phyloP scores from a whole-genome alignment of 2,797 vertebrate genomes.

The Smutsia temminckii region DNA sequence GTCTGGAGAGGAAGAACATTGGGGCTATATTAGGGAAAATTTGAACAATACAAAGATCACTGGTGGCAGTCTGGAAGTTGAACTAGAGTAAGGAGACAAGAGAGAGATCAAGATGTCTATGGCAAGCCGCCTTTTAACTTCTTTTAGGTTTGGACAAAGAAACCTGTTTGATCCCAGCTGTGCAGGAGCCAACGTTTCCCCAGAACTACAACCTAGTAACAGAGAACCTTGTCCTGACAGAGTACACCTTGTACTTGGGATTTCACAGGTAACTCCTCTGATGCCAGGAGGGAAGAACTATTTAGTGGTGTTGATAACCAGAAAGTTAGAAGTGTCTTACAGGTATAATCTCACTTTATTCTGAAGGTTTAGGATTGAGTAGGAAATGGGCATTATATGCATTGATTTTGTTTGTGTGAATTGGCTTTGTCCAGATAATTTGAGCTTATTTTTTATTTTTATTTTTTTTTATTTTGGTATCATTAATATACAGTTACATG shows the following conservation, averaged over 20 bases:
- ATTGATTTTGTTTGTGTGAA: background rate
- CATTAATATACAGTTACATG: too few species aligned
- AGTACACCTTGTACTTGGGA: conserved; percentile 93
- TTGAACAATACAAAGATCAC: background rate
- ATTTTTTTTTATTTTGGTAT: background rate
- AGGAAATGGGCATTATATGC: background rate
- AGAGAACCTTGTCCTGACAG: conserved; percentile 96
- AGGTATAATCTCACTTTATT: background rate
- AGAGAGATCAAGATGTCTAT: background rate
- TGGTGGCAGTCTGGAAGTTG: background rate
- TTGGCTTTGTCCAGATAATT: background rate
- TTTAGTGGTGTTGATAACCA: background rate
- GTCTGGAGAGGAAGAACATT: background rate
- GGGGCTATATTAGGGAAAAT: background rate
- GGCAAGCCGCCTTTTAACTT: conserved; percentile 51
- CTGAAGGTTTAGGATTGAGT: background rate
- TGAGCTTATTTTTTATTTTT: background rate
- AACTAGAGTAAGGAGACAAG: background rate
- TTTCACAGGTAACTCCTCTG: conserved; percentile 88
- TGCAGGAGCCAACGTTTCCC: conserved; percentile 89
- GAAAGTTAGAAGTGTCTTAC: background rate
- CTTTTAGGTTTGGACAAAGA: conserved; percentile 95
- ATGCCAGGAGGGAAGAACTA: background rate
- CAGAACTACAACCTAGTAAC: conserved; percentile 96
- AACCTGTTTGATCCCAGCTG: conserved; percentile 95